Conservation (phyloP, 2,113 vertebrate genomes). For the Willisornis vidua region DNA sequence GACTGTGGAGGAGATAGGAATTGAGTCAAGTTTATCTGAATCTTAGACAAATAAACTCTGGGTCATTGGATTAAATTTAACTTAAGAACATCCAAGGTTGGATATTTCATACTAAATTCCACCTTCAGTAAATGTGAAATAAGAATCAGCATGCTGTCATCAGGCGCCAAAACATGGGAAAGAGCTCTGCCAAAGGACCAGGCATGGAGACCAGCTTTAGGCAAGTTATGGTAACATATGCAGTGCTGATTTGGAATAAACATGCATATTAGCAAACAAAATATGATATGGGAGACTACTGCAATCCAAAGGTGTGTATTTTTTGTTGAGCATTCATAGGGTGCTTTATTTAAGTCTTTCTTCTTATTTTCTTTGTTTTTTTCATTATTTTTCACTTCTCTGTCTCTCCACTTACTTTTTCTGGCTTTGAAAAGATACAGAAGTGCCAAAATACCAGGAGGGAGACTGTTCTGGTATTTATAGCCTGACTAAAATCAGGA, state of each 20-base stretch:
- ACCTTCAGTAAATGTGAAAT: neutral
- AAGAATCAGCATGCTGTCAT: neutral
- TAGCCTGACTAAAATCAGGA: conserved; percentile 51
- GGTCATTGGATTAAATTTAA: neutral
- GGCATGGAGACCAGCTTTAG: neutral
- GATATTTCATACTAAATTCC: neutral
- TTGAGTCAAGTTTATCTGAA: neutral
- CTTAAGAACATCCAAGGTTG: neutral
- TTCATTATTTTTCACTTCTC: conserved; percentile 22
- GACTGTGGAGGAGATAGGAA: neutral
- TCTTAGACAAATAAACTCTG: neutral
- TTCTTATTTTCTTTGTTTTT: neutral
- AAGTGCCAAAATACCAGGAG: conserved; percentile 67
- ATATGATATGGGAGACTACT: neutral
- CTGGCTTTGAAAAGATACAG: conserved; percentile 54
- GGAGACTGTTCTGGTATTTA: conserved; percentile 66
- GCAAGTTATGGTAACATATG: neutral
- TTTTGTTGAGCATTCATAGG: neutral
- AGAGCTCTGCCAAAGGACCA: neutral
- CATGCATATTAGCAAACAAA: neutral
- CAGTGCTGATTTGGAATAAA: neutral
- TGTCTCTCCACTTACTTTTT: conserved; percentile 55
- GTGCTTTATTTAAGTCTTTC: neutral
- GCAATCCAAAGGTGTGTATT: neutral
- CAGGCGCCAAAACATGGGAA: neutral